Evolutionary conservation across 2,797 vertebrate genomes (phyloP), one percentile per base, ranked within the genome.

Genomic region (Euphonia xanthogaster): DNA sequence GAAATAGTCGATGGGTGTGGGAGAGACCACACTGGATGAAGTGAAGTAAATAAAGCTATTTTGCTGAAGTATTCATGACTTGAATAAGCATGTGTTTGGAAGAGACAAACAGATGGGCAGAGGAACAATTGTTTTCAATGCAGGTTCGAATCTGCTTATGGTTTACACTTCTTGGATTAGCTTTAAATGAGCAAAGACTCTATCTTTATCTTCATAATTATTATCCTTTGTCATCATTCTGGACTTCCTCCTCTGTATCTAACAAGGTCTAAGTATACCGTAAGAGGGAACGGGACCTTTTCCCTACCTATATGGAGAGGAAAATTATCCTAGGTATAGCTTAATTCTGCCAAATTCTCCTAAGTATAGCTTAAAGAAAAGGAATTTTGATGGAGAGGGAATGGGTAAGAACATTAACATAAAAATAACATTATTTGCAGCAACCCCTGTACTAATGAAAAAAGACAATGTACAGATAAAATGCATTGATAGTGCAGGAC

Each of bases 1-100:
- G 47, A 95, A 81, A 42, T 21, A 53, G 7, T 79, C 42, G 8
- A 30, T 17, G 15, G 20, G 27, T 14, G 35, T 1, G 6, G 81
- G 50, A 82, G 66, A 57, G 62, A 92, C 66, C 77, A 62, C 55
- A 78, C 33, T 84, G 39, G 47, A 70, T 67, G 50, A 84, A 81
- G 10, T 53, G 35, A 82, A 58, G 12, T 44, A 80, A 90, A 84
- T 78, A 74, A 60, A 15, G 14, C 3, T 53, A 25, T 81, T 60
- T 86, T 82, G 17, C 35, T 62, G 60, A 91, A 76, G 22, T 57
- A 76, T 60, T 73, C 48, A 24, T 27, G 31, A 57, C 71, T 81
- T 95, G 80, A 92, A 90, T 70, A 86, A 94, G 44, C 65, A 40
- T 19, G 62, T 62, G 50, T 75, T 90, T 90, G 73, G 50, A 93